Conservation (phyloP, 2,888 invertebrate species). For the Leucophenga maculata region DNA sequence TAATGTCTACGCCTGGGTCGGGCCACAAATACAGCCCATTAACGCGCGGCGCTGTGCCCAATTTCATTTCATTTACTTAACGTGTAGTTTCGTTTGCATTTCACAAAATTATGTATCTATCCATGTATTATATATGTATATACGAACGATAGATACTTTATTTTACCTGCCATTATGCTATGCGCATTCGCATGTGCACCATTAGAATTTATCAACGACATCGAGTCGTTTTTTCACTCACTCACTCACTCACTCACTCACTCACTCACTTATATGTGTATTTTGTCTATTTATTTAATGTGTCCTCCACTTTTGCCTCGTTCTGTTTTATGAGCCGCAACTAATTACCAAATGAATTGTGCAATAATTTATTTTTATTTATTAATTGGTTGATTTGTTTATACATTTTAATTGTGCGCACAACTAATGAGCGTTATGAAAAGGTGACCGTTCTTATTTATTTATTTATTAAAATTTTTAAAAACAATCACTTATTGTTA, state of each 20-base stretch:
- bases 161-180: not conserved
- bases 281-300: conserved; percentile 19
- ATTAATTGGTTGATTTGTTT: conserved; percentile 55
- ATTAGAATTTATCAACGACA: conserved; percentile 31
- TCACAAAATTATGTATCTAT: conserved; percentile 26
- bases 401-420: conserved; percentile 33
- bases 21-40: conserved; percentile 49
- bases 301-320: conserved; percentile 50
- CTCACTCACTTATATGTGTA: conserved; percentile 8
- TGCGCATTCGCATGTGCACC: not conserved
- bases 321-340: conserved; percentile 67
- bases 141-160: too few relatives aligned
- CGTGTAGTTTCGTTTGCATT: conserved; percentile 2
- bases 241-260: not conserved
- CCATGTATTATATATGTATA: conserved; percentile 37
- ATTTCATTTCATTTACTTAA: conserved; percentile 55
- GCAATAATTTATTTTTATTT: conserved; percentile 62
- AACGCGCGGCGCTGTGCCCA: conserved; percentile 48
- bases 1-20: not conserved
- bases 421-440: conserved; percentile 9
- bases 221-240: not conserved
- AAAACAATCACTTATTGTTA: too few relatives aligned
- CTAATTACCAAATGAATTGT: conserved; percentile 69
- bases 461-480: too few relatives aligned
- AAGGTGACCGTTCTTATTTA: too few relatives aligned